Base-by-base conservation (phyloP, 1,140 invertebrate species). In the Aricia agestis region DNA sequence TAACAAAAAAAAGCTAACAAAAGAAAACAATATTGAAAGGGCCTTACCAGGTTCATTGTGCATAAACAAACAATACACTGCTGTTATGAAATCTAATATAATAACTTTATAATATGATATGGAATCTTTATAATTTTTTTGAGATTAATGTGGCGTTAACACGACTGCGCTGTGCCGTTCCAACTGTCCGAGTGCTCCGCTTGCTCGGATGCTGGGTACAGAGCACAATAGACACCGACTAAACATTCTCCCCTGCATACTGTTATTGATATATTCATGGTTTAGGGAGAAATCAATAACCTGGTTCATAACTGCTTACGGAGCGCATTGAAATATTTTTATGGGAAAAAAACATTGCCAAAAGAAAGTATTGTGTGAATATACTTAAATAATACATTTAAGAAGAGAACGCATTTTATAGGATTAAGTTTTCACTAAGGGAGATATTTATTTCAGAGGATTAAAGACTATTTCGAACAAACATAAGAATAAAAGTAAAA, bases 21-120 rank as follows among this genome's bases (percentile, higher is more conserved):
- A 84, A 72, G 72, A 82, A 84, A 87, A n/a, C n/a, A 86, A 80
- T 78, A 79, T 67, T 73, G 78, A 78, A 86, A 83, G 78, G 82
- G 78, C 78, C 88, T 89, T 83, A 90, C 88, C 88, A 90, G 81
- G 78, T 82, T 89, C 83, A 90, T 90, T 88, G 88, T 89, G 80
- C 73, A 75, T 74, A 78, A 63, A 80, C 83, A 85, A 86, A 87
- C 84, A 88, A 88, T 84, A 77, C 77, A 82, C 77, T 74, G 67
- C 59, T 68, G 69, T 71, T 71, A 71, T 74, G 78, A 69, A 83
- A 78, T 72, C 76, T 80, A 80, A 82, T 81, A 74, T 71, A 84
- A 83, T 83, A 81, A 83, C 71, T 70, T 76, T 75, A 70, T 70
- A 70, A 70, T 70, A 70, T 69, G 68, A 69, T 70, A 70, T 63